Evolutionary conservation across 2,888 invertebrate species (phyloP), one percentile per base, ranked within the genome.

Genomic region (Mesopsocus fuscifrons): DNA sequence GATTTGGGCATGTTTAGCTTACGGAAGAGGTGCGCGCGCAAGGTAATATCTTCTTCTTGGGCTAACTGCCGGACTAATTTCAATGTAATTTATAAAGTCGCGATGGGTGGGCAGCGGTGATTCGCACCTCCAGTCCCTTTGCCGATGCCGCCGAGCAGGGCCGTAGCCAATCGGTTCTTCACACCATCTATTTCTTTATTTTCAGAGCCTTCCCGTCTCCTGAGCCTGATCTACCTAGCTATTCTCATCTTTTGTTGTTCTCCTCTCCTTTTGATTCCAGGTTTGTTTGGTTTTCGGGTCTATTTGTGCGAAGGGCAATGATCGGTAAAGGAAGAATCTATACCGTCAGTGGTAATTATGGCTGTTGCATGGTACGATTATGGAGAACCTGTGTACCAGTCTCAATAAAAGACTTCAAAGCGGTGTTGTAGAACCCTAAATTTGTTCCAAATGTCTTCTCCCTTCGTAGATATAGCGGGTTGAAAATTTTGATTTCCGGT

Each of bases 11-110:
- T n/a, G n/a, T n/a, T n/a, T n/a, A n/a, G n/a, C n/a, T n/a, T n/a
- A n/a, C n/a, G n/a, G n/a, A n/a, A n/a, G n/a, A n/a, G n/a, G 40
- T 11, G 40, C 15, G 20, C 11, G 20, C 15, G 20, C 15, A 20
- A 18, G 34, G 38, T 46, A 31, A 48, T 47, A 47, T 57, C 57
- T 58, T 53, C 52, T 26, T 26, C 26, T 38, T 38, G 18, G 15
- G 18, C 21, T 20, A 38, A 38, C 18, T 38, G 38, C 21, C 21
- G 17, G 17, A 38, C 38, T 38, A 38, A 38, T 38, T 38, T 38
- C 21, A 21, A 20, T 38, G 38, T 38, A 38, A 38, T 38, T 38
- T 38, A 38, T 38, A 38, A 38, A 38, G 38, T 21, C 38, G 38
- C 38, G n/a, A 38, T 38, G 38, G 38, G 38, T 38, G 38, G 38